phyloP scores from a whole-genome alignment of 2,888 invertebrate genomes.

The Drosophila antonietae region DNA sequence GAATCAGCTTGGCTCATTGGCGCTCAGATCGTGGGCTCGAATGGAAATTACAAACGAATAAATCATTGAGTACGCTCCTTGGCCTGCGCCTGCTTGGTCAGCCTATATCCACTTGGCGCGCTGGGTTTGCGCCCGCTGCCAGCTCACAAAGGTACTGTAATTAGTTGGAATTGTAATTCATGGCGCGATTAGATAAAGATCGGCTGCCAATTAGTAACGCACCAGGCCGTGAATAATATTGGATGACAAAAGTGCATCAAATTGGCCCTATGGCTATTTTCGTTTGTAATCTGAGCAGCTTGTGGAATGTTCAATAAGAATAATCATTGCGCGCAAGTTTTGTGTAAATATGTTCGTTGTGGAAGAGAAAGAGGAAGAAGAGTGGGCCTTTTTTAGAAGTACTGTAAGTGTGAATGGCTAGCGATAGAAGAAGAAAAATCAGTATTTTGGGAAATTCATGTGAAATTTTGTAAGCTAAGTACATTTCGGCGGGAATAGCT shows the following conservation, averaged over 20 bases:
- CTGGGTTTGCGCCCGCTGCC: slow-evolving; percentile 20
- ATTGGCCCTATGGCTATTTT: slow-evolving; percentile 59
- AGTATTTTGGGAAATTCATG: not conserved
- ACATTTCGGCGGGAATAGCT: not conserved
- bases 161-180: slow-evolving; percentile 81
- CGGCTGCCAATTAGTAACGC: slow-evolving; percentile 79
- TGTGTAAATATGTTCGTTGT: not conserved
- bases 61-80: slow-evolving; percentile 65
- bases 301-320: slow-evolving; percentile 3
- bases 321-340: not conserved
- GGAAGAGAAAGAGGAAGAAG: not conserved
- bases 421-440: not conserved
- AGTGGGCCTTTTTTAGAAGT: not conserved
- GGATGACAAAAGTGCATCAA: slow-evolving; percentile 59
- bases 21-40: slow-evolving; percentile 72
- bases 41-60: slow-evolving; percentile 78
- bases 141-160: slow-evolving; percentile 58
- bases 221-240: slow-evolving; percentile 71
- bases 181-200: slow-evolving; percentile 80
- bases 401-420: not conserved
- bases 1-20: slow-evolving; percentile 59
- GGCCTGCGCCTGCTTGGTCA: slow-evolving; percentile 11
- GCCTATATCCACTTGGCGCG: slow-evolving; percentile 18
- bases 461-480: too few species aligned
- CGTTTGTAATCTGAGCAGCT: slow-evolving; percentile 7